These are phyloP conservation scores for Lycophotia porphyrea DNA, from an alignment of 2,888 invertebrate species.

Conservation along the genomic window DNA sequence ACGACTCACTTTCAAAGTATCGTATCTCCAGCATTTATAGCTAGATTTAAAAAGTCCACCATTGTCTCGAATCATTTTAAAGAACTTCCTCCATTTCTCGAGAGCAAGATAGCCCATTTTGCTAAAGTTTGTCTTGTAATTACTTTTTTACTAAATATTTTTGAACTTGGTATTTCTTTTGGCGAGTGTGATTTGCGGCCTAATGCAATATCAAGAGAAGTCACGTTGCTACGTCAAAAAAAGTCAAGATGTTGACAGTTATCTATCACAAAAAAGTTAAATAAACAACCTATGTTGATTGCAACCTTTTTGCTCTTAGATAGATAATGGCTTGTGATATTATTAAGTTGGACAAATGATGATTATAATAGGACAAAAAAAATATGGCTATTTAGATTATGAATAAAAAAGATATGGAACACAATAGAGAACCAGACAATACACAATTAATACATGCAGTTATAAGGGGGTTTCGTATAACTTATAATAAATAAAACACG, in stretches of 20 bases:
- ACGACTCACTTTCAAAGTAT: conserved; percentile 82
- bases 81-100: conserved; percentile 91
- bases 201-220: conserved; percentile 1
- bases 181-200: not conserved
- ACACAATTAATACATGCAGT: no score
- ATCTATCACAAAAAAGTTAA: not conserved
- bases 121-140: conserved; percentile 2
- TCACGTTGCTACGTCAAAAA: not conserved
- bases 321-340: no score
- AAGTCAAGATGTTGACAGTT: conserved; percentile 11
- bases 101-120: conserved; percentile 89
- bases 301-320: not conserved
- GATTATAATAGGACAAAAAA: no score
- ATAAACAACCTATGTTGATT: not conserved
- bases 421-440: no score
- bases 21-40: conserved; percentile 78
- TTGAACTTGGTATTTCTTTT: not conserved
- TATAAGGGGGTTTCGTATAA: not conserved
- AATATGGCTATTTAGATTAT: no score
- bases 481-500: conserved; percentile 27
- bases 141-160: not conserved
- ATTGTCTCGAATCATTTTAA: conserved; percentile 91
- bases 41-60: conserved; percentile 90
- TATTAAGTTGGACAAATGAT: no score
- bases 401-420: no score